Base-by-base conservation (phyloP, 53 echinoderm and acorn worm genomes). In the Holothuria leucospilota region DNA sequence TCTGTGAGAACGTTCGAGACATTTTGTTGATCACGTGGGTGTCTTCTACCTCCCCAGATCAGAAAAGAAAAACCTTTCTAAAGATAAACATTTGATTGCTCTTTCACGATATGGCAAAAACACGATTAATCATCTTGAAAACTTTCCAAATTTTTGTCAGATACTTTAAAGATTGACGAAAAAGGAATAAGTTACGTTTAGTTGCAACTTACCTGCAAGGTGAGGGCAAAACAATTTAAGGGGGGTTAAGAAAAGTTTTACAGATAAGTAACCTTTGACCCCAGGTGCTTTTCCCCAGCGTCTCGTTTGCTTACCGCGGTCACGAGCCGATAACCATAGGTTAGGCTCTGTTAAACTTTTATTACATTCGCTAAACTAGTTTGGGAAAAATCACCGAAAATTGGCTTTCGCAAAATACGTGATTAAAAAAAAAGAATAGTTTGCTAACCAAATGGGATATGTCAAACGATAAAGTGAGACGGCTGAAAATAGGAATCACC, bases 241-340 rank as follows among this genome's bases (percentile, higher is more conserved):
- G 24, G n/a, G 41, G 52, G 27, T 39, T 25, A 27, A 75, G 13
- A 13, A 49, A 51, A 13, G 75, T 53, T 52, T 75, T 29, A 46
- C 13, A 23, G n/a, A 53, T 51, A 26, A 53, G 75, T 52, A 41
- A 23, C 49, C 75, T 49, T 25, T 75, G 53, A 75, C 75, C 75
- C 51, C 75, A 75, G 75, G 75, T 75, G 51, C 51, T 75, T 52
- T 52, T 75, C 75, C 75, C 75, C 26, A 46, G 23, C 23, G 75
- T 75, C 75, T 75, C 75, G 75, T 75, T 75, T 75, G 75, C 49
- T 26, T 75, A 49, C 51, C 75, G 75, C 53, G 75, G 75, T 75
- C 51, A 75, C 52, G 75, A 75, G 51, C 51, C 21, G 75, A 75
- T 75, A 75, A 75, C 75, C 75, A 49, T 2, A n/a, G 51, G 51